Evolutionary conservation across 2,797 vertebrate genomes (phyloP).

Genomic region (Phrynocephalus vlangalii): DNA sequence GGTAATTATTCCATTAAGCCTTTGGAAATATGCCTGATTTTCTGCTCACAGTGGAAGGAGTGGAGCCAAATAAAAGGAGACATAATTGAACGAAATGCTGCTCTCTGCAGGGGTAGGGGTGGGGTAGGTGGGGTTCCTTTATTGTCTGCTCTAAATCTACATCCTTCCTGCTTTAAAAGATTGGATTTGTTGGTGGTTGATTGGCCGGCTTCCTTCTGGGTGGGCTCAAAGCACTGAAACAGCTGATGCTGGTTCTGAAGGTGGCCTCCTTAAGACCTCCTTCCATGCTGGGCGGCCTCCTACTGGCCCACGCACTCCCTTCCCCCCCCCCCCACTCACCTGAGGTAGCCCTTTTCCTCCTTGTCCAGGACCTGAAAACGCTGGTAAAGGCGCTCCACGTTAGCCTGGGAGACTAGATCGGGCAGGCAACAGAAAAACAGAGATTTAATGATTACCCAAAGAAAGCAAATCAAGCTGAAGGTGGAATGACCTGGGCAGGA

Average conservation of each 20-base stretch:
- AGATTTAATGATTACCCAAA: neutral
- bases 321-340: constrained; percentile 71
- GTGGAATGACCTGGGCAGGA: rapidly evolving
- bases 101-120: neutral
- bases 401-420: constrained; percentile 78
- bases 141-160: neutral
- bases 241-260: neutral
- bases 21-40: neutral
- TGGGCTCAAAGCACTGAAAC: no score
- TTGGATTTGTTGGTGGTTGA: neutral
- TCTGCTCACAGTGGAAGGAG: neutral
- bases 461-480: neutral
- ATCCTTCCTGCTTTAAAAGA: no score
- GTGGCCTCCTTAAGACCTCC: no score
- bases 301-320: neutral
- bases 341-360: constrained; percentile 76
- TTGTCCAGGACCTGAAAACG: constrained; percentile 81
- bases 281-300: no score
- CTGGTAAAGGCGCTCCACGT: constrained; percentile 78
- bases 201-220: neutral
- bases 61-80: rapidly evolving
- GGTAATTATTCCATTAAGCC: no score
- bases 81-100: no score
- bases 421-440: neutral
- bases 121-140: no score